Evolutionary conservation across 2,888 invertebrate species (phyloP).

Genomic region (Drosophila longiperda): DNA sequence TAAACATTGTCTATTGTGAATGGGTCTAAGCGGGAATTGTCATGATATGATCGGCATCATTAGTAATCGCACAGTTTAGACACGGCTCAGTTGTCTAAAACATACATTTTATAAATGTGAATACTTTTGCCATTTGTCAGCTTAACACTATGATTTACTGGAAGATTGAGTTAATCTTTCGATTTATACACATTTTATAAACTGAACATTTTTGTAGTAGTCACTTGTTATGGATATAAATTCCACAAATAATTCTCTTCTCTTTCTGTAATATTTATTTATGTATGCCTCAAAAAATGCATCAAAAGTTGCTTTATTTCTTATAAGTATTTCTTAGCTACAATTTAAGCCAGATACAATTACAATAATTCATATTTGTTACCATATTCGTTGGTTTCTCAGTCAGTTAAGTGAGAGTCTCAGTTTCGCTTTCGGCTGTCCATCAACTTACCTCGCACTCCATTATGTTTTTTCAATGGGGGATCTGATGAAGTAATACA

Average conservation of each 20-base stretch:
- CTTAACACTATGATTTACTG: conserved; percentile 29
- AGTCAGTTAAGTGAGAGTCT: conserved; percentile 4
- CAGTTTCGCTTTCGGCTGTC: neutral
- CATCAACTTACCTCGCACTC: conserved; percentile 1
- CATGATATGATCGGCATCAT: conserved; percentile 63
- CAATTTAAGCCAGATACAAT: neutral
- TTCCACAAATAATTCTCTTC: neutral
- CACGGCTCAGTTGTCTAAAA: conserved; percentile 16
- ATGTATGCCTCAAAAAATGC: neutral
- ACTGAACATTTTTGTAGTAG: neutral
- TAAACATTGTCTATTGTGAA: conserved; percentile 41
- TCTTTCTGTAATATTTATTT: neutral
- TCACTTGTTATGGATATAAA: neutral
- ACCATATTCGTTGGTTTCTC: conserved; percentile 4
- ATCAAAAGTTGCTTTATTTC: neutral
- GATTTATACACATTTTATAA: neutral
- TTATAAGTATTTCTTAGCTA: neutral
- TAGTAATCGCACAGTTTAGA: conserved; percentile 43
- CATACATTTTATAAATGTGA: conserved; percentile 20
- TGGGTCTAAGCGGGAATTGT: conserved; percentile 55
- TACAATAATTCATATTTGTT: neutral
- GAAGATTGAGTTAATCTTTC: neutral
- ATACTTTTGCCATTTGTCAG: conserved; percentile 22
- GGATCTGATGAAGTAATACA: conserved; percentile 69
- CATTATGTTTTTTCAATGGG: conserved; percentile 10